phyloP scores from a whole-genome alignment of 2,113 vertebrate genomes.

The Recurvirostra avosetta region DNA sequence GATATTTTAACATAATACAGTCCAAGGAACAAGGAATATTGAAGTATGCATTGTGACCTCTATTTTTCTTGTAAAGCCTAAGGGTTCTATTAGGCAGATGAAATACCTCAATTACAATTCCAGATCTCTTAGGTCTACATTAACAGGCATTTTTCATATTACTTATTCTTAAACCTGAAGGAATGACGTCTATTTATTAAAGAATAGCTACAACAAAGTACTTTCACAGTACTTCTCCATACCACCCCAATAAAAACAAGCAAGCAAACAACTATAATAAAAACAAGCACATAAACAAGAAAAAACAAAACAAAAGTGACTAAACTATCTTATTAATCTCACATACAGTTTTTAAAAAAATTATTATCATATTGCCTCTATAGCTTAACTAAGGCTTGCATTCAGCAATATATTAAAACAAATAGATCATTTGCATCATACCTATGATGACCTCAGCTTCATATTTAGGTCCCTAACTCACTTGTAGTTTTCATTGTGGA shows the following conservation, averaged over 20 bases:
- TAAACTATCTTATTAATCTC: not conserved
- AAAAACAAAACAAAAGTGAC: not conserved
- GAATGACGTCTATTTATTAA: not conserved
- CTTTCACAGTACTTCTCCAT: not conserved
- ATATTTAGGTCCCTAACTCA: not conserved
- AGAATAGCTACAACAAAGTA: not conserved
- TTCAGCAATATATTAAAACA: not conserved
- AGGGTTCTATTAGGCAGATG: accelerated
- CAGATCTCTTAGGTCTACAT: not conserved
- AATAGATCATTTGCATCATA: not conserved
- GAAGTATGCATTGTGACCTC: not conserved
- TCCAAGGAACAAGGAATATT: not conserved
- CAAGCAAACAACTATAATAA: not conserved
- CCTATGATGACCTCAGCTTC: not conserved
- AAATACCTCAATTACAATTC: not conserved
- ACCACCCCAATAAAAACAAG: not conserved
- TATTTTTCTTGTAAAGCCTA: not conserved
- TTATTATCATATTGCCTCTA: not conserved
- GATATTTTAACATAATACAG: not conserved
- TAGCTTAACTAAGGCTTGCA: not conserved
- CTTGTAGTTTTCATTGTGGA: not conserved
- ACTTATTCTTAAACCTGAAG: not conserved
- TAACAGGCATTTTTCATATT: not conserved
- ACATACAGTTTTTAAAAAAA: not conserved
- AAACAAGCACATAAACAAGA: not conserved